Base-by-base conservation (phyloP, 2,888 invertebrate genomes). In the Terebella lapidaria region DNA sequence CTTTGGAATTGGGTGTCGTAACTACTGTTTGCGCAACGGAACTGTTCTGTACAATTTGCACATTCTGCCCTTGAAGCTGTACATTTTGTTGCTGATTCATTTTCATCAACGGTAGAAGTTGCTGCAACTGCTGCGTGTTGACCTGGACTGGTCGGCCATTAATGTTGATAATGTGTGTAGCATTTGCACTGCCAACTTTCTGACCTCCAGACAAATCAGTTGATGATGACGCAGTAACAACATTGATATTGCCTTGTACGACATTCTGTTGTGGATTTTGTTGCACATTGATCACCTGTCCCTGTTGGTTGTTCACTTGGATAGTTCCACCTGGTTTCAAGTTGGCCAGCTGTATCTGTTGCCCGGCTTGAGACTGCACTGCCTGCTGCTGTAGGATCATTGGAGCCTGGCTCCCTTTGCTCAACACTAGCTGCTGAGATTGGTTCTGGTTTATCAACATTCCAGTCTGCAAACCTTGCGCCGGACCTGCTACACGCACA, bases 61-160 rank as follows among this genome's bases (percentile, higher is more conserved):
- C 5, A 20, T 49, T 15, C 49, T 49, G 49, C 49, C 22, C n/a
- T 22, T 49, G 49, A 5, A 20, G 49, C 22, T 10, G 49, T n/a
- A n/a, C n/a, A n/a, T n/a, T n/a, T 22, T 49, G 49, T 49, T 49
- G 49, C 49, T 49, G 49, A 5, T 49, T 10, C 49, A n/a, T 10
- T 24, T 10, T 5, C 10, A n/a, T 15, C 24, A 49, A 49, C 5
- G 5, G 10, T n/a, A n/a, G 15, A 49, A 49, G 49, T 24, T 49
- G 49, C 22, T 10, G 10, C 5, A 49, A 5, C 24, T 49, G 49
- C 22, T 49, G 49, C 15, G 49, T 49, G 22, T 15, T 49, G 5
- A 49, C n/a, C 24, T 15, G 5, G 18, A 49, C 15, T 5, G 10
- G 10, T 22, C 22, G 49, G 5, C 49, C 49, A 22, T 22, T 22